These are phyloP conservation scores for Polyploca ridens DNA, from an alignment of 2,888 invertebrate species.

Conservation along the genomic window DNA sequence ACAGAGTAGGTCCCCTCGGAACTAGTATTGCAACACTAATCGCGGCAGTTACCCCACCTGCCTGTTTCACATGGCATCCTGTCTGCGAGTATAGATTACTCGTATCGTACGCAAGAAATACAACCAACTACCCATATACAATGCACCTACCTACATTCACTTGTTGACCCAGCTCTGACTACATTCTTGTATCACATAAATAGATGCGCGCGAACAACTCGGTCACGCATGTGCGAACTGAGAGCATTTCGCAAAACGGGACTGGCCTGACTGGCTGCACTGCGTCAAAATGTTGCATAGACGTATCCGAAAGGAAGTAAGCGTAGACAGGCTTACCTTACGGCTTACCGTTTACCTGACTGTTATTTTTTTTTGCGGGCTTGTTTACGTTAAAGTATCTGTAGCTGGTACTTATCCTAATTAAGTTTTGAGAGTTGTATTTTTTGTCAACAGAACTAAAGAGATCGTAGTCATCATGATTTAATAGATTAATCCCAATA, in stretches of 20 bases:
- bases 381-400: neutral
- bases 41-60: slow-evolving; percentile 38
- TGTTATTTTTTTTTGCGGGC: neutral
- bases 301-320: slow-evolving; percentile 14
- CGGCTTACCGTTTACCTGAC: neutral
- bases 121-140: slow-evolving; percentile 17
- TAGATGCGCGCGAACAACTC: slow-evolving; percentile 29
- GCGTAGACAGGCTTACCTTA: neutral
- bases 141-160: slow-evolving; percentile 14
- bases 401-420: too few relatives aligned
- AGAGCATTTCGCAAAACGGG: slow-evolving; percentile 11
- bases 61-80: slow-evolving; percentile 43
- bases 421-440: too few relatives aligned
- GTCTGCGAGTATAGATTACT: slow-evolving; percentile 15
- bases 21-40: slow-evolving; percentile 42
- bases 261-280: neutral
- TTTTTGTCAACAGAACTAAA: too few relatives aligned
- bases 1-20: slow-evolving; percentile 18
- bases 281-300: slow-evolving; percentile 4
- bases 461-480: too few relatives aligned
- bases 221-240: slow-evolving; percentile 33
- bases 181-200: slow-evolving; percentile 36
- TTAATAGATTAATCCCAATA: too few relatives aligned
- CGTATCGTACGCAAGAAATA: slow-evolving; percentile 1
- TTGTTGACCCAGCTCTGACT: slow-evolving; percentile 13